Evolutionary conservation across 2,888 invertebrate genomes (phyloP).

Genomic region (Pristionchus japonicus): DNA sequence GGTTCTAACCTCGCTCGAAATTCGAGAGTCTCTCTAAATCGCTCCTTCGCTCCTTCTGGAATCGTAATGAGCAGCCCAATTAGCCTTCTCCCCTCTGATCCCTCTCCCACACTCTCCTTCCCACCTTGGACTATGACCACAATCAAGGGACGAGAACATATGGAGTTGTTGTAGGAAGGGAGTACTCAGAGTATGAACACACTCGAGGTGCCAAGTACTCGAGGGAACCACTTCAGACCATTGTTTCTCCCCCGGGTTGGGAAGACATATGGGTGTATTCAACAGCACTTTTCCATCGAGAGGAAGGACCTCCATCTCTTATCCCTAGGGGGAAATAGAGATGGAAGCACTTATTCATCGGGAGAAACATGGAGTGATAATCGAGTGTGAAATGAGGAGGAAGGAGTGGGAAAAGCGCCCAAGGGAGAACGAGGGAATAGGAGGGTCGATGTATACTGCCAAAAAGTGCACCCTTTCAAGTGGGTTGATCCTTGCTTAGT

Average conservation of each 20-base stretch:
- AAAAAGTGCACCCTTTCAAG: too few relatives aligned
- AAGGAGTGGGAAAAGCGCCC: neutral
- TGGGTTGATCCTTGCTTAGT: too few relatives aligned
- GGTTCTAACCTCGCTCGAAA: too few relatives aligned
- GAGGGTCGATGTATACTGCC: neutral
- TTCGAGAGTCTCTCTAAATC: neutral
- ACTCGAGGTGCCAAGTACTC: neutral
- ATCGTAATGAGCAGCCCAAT: neutral
- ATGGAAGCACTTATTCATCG: neutral
- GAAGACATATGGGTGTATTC: neutral
- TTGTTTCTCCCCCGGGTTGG: neutral
- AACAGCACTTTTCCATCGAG: neutral
- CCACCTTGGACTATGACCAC: neutral
- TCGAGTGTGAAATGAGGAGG: conserved; percentile 17
- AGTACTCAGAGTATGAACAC: neutral
- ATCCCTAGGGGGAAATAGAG: neutral
- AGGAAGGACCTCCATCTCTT: neutral
- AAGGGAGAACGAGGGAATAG: neutral
- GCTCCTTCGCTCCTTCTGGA: neutral
- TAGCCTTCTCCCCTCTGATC: neutral
- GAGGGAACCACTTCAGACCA: neutral
- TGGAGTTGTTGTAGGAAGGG: neutral
- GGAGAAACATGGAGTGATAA: conserved; percentile 25
- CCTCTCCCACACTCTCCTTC: neutral
- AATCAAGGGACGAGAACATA: conserved; percentile 8